Percentiles rank a stretch among this genome's conserved stretches.
Conservation (phyloP, 2,888 invertebrate species). For the Chelonus formosanus region DNA sequence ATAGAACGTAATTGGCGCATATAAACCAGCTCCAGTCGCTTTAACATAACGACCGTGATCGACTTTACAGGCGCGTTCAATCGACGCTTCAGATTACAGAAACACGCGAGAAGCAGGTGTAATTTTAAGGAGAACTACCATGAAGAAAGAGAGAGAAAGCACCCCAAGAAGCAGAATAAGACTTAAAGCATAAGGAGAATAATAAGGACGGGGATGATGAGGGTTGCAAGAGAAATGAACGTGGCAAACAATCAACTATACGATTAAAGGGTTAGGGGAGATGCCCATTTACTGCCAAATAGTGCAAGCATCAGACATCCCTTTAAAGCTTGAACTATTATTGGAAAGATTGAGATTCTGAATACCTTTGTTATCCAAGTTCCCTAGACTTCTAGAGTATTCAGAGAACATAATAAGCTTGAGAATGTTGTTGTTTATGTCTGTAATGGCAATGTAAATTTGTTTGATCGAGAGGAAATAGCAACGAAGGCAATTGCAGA, state of each 20-base stretch:
- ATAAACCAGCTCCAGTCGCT: slow-evolving; percentile 28
- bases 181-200: neutral
- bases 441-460: slow-evolving; percentile 24
- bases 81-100: slow-evolving; percentile 15
- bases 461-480: slow-evolving; percentile 8
- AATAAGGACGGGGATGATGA: slow-evolving; percentile 23
- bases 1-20: slow-evolving; percentile 31
- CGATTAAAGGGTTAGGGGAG: slow-evolving; percentile 16
- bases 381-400: slow-evolving; percentile 1
- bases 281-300: slow-evolving; percentile 36
- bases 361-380: neutral
- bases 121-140: slow-evolving; percentile 9
- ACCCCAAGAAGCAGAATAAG: too few species aligned
- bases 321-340: slow-evolving; percentile 3
- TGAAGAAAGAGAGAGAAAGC: too few species aligned
- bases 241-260: slow-evolving; percentile 12
- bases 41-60: slow-evolving; percentile 29
- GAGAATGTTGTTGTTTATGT: slow-evolving; percentile 20
- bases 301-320: neutral
- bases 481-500: slow-evolving; percentile 16
- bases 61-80: slow-evolving; percentile 26
- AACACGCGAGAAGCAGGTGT: slow-evolving; percentile 18
- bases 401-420: slow-evolving; percentile 4
- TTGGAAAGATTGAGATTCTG: slow-evolving; percentile 17
- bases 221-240: neutral